phyloP scores from a whole-genome alignment of 2,113 vertebrate species.

The Anarrhichthys ocellatus region DNA sequence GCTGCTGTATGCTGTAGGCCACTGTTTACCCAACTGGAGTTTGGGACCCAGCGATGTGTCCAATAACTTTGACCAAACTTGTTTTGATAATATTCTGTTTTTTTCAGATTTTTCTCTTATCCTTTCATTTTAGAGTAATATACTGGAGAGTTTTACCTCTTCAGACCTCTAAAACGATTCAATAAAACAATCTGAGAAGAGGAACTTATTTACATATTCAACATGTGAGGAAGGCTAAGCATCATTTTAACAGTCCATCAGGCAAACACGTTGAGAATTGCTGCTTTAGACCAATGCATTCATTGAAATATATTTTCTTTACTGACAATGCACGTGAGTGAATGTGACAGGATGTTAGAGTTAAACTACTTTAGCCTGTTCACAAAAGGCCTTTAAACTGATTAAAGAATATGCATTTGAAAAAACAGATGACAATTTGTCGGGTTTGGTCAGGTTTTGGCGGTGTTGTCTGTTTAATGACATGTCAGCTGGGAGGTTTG shows the following conservation, averaged over 20 bases:
- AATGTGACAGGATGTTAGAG: not conserved
- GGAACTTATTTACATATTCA: not conserved
- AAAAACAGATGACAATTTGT: no score
- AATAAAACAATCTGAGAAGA: not conserved
- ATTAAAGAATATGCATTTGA: not conserved
- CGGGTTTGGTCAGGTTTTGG: not conserved
- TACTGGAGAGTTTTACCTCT: no score
- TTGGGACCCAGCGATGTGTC: not conserved
- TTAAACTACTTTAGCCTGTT: not conserved
- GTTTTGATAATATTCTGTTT: not conserved
- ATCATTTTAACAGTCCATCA: not conserved
- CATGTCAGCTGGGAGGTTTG: not conserved
- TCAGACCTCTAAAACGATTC: not conserved
- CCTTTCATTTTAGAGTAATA: not conserved
- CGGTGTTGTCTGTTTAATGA: not conserved
- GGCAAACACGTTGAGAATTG: not conserved
- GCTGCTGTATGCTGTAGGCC: not conserved
- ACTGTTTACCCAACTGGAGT: not conserved
- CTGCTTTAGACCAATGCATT: not conserved
- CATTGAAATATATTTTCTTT: constrained; percentile 32
- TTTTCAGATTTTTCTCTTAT: no score
- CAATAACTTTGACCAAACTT: not conserved
- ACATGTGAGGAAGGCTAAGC: not conserved
- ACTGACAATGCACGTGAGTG: not conserved
- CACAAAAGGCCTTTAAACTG: not conserved